Base-by-base conservation (phyloP, 2,797 vertebrate genomes). In the Clarias pachynema region DNA sequence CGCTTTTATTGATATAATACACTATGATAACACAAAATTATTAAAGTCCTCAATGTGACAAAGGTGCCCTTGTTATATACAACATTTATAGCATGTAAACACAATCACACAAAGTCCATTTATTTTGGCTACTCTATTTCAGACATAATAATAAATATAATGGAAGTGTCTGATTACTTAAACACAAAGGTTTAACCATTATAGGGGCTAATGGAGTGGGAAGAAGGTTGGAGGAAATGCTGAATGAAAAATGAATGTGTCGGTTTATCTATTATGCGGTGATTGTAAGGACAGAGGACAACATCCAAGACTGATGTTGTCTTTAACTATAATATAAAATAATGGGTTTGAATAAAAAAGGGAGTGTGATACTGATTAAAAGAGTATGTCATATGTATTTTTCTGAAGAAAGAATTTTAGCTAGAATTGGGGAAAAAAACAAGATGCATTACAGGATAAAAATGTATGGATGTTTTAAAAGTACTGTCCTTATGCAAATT, bases 141-240 rank as follows among this genome's bases (percentile, higher is more conserved):
- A 80, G 62, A 65, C n/a, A 79, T 49, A 79, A 37, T 4, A 65
- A 62, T 1, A 20, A 8, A 22, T 29, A 49, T 49, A 92, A 92
- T 92, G 91, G 87, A 85, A 57, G 31, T 66, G 83, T 84, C 79
- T 89, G 57, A 18, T 24, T 31, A 8, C 14, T 26, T 70, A 49
- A 69, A 84, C 31, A 60, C 63, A 29, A 37, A 68, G 7, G 59
- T 16, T 26, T 53, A 75, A 53, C 20, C 40, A 31, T 63, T 78
- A 89, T 86, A 68, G 89, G 93, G 92, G 93, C 87, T 92, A 86
- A 77, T n/a, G 66, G 70, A 59, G 49, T 31, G 73, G 53, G 24
- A 73, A 82, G 20, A 24, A 44, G 53, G n/a, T 62, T 63, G 16
- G 18, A 66, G 10, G 44, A 84, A 63, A 78, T 40, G 79, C 56